Base-by-base conservation (phyloP, 30 jellyfish, hydroid and myxozoan genomes). In the Rhopilema esculentum region DNA sequence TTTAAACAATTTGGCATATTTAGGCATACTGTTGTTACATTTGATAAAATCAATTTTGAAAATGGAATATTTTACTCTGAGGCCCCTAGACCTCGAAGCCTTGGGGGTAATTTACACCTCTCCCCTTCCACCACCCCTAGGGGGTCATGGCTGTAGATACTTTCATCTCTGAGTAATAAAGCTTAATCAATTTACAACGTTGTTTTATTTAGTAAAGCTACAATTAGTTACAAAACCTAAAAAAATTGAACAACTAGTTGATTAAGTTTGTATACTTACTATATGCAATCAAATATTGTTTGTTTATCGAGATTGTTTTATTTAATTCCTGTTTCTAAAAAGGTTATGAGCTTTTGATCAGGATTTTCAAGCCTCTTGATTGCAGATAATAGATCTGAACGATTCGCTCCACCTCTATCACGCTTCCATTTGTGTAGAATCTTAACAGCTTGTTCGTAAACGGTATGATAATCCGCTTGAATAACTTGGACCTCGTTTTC, bases 391-490 rank as follows among this genome's bases (percentile, higher is more conserved):
- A 83, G 50, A 0, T 16, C 79, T 20, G 26, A 0, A 15, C 85
- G 77, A 51, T 83, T 77, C 16, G 85, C 85, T 50, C 0, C 19
- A 16, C 92, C 92, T 23, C 0, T 51, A 15, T 8, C 48, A 20
- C 20, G 76, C 30, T 26, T 83, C 92, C 92, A 83, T 27, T 83
- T 83, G 7, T 17, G 28, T 12, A 83, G 72, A 19, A 83, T 25
- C 62, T 83, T 80, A 50, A 69, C 52, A 0, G 86, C 85, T 69
- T 69, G 86, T 23, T 83, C 80, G 65, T 83, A 69, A 1, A 19
- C 53, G 30, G 72, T 69, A 16, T 30, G 85, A 49, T 24, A 53
- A 32, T 83, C 72, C 16, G 28, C 57, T 29, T n/a, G 48, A 1
- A 84, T 85, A 4, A 63, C 70, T 25, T 51, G 24, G 16, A 83